A percentile compares a stretch with the other conserved stretches of the same genome.
These are phyloP conservation scores for Bradypus variegatus DNA, from an alignment of 2,797 vertebrate genomes.

Conservation along the genomic window DNA sequence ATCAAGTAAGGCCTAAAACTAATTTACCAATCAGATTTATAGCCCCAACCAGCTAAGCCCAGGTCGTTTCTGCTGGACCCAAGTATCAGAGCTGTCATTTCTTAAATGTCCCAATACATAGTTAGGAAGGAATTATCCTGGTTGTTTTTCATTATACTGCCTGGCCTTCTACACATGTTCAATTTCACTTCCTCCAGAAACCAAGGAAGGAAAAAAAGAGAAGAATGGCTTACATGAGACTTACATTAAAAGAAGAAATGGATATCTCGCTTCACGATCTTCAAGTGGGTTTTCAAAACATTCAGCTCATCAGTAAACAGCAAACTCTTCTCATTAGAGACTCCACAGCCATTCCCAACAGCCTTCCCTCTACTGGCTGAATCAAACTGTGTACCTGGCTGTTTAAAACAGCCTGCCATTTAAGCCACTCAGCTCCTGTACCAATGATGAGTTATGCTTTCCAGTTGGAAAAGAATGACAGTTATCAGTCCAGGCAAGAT, in stretches of 20 bases:
- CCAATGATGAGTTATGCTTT: slow-evolving; percentile 40
- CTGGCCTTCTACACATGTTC: neutral
- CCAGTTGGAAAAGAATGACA: neutral
- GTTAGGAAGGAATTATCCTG: neutral
- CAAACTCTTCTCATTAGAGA: neutral
- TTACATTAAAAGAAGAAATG: slow-evolving; percentile 3
- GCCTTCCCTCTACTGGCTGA: neutral
- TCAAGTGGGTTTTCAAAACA: neutral
- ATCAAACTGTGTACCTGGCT: neutral
- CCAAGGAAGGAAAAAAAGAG: slow-evolving; percentile 15
- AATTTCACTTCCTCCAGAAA: slow-evolving; percentile 33
- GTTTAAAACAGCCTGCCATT: neutral
- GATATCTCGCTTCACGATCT: neutral
- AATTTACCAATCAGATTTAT: neutral
- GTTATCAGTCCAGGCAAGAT: slow-evolving; percentile 20
- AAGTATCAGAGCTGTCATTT: neutral
- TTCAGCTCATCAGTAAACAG: neutral
- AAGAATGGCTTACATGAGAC: neutral
- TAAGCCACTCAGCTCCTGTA: neutral
- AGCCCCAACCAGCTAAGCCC: neutral
- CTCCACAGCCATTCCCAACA: neutral
- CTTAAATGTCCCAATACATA: neutral
- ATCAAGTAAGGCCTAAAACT: neutral
- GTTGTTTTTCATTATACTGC: neutral
- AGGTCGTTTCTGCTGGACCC: neutral